Evolutionary conservation across 2,113 vertebrate genomes (phyloP), one percentile per base, ranked within the genome.

Genomic region (Neotoma lepida): DNA sequence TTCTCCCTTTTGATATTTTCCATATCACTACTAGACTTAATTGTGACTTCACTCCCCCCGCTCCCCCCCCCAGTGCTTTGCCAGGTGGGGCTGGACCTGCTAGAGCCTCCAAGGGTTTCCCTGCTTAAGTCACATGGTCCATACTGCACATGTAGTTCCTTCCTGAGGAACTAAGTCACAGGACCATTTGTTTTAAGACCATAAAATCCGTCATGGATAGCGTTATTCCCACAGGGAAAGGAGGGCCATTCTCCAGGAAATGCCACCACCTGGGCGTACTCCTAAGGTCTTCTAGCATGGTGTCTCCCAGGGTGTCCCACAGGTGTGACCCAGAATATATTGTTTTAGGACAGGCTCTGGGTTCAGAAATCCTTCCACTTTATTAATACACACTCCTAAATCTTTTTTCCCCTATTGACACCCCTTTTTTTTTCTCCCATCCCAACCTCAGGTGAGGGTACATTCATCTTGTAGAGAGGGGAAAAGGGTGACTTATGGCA

Each of bases 391-490:
- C 15, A 33, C 1, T 91, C 54, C 4, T 15, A 66, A 64, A 9
- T 93, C 10, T 63, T 6, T 46, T 58, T 73, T 20, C 77, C 10
- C 70, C 46, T 78, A 1, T 35, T 35, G 24, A 39, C 10, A 28
- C 56, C 24, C 14, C 46, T 73, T 20, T 8, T 6, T 56, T 61
- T 18, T 14, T 35, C 12, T 41, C 9, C 18, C 8, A 26, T 30
- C 17, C 1, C 2, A n/a, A 9, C 17, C 0, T n/a, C 6, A 76
- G 24, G 13, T 22, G 15, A 10, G 18, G 46, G 39, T 2, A 9
- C 39, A 14, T 81, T 66, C 77, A 46, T 33, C 24, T 26, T 18
- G 22, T 28, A 13, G 3, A 28, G 2, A 49, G 0, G 20, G 2
- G 8, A 2, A 44, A 41, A 3, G 8, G 1, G 6, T 33, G 14